A percentile compares a stretch with the other conserved stretches of the same genome.
These are phyloP conservation scores for Gephyroberyx darwinii DNA, from an alignment of 2,797 vertebrate species.

Conservation along the genomic window DNA sequence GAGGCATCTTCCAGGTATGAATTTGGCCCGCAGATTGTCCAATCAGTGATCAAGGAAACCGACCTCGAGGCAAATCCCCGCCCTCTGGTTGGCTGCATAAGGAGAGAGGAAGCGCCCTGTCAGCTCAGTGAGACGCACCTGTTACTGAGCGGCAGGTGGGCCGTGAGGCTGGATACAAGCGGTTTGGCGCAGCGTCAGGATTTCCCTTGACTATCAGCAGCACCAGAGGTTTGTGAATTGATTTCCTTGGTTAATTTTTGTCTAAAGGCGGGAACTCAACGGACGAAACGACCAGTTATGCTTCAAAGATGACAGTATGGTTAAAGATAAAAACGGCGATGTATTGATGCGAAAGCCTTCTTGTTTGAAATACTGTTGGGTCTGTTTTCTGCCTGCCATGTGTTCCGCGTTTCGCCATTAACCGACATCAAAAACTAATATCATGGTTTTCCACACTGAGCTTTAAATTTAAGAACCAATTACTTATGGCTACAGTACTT, in stretches of 20 bases:
- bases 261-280: too few species aligned
- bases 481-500: too few species aligned
- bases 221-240: not conserved
- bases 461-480: too few species aligned
- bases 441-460: too few species aligned
- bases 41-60: slow-evolving; percentile 44
- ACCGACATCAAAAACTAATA: too few species aligned
- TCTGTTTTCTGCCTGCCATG: slow-evolving; percentile 33
- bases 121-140: slow-evolving; percentile 37
- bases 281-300: too few species aligned
- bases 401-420: not conserved
- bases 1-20: slow-evolving; percentile 31
- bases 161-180: not conserved
- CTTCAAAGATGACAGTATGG: too few species aligned
- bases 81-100: slow-evolving; percentile 14
- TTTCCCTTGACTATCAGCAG: not conserved
- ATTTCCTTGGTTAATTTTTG: not conserved
- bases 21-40: slow-evolving; percentile 17
- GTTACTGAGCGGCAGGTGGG: slow-evolving; percentile 25
- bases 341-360: not conserved
- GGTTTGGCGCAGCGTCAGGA: not conserved
- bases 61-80: accelerated
- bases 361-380: not conserved
- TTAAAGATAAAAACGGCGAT: not conserved
- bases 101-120: accelerated